Base-by-base conservation (phyloP, 1,140 invertebrate genomes). In the Caenorhabditis remanei region DNA sequence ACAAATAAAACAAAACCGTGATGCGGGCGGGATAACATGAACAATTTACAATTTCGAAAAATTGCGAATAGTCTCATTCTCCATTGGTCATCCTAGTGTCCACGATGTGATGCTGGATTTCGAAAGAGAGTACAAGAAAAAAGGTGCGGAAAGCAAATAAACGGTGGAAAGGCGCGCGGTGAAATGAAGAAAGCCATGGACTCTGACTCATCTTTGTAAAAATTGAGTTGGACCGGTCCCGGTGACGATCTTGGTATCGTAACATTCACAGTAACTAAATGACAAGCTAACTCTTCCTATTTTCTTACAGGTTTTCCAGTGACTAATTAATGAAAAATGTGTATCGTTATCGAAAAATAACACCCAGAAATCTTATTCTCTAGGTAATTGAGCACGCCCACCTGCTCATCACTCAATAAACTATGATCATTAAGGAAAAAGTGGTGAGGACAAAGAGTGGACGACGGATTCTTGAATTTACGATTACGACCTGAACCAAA, bases 91-190 rank as follows among this genome's bases (percentile, higher is more conserved):
- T 79, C 71, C 43, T 79, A 32, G 46, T 79, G 71, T 50, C 71
- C 71, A 53, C 67, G 21, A 46, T 48, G 41, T 79, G 43, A 79
- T 79, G 71, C 43, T 79, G 71, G 71, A 79, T 79, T 79, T 79
- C 71, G 71, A 79, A 79, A 79, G 71, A 79, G 71, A 79, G 71
- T 79, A 79, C 71, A 79, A 71, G 41, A 8, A 14, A 58, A 58
- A 63, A 79, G 71, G 71, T 21, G 71, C 71, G 46, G 71, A 79
- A 79, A 46, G 71, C 71, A 79, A 79, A 79, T n/a, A 79, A 24
- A 24, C 71, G 71, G 46, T 21, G 71, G 7, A 79, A 79, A 24
- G 46, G 46, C 46, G 71, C 71, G 71, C 71, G 71, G 46, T 50
- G 71, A 79, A 79, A 50, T 32, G 41, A 3, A 32, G 46, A 53